Evolutionary conservation across 53 echinoderm and acorn worm genomes (phyloP).

Genomic region (Holothuria scabra): DNA sequence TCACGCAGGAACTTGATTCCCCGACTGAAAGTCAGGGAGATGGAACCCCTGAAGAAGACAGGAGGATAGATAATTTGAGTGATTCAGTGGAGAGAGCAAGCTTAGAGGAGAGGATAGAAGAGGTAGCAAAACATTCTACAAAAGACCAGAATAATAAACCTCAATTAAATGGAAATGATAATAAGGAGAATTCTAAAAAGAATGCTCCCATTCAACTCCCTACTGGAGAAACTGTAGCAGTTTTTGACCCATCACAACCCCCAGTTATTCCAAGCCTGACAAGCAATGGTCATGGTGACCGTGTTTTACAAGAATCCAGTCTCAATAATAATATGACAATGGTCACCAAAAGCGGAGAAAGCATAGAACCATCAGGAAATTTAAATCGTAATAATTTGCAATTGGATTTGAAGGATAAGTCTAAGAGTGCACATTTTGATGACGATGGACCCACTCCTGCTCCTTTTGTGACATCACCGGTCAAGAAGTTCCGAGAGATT

Average conservation of each 20-base stretch:
- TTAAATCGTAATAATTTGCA: slow-evolving; percentile 62
- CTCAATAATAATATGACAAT: slow-evolving; percentile 12
- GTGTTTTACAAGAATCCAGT: slow-evolving; percentile 30
- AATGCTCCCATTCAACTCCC: slow-evolving; percentile 29
- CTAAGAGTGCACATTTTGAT: slow-evolving; percentile 43
- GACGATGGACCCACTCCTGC: slow-evolving; percentile 63
- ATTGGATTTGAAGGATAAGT: slow-evolving; percentile 57
- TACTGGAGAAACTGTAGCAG: slow-evolving; percentile 62
- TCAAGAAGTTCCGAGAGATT: slow-evolving; percentile 79
- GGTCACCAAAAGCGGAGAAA: neutral
- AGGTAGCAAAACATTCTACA: neutral
- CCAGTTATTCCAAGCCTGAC: slow-evolving; percentile 53
- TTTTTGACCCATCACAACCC: slow-evolving; percentile 79
- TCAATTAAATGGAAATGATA: neutral
- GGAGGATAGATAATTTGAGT: slow-evolving; percentile 32
- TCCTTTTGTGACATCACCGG: slow-evolving; percentile 82
- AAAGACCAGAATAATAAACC: neutral
- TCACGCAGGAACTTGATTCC: neutral
- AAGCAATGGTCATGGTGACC: slow-evolving; percentile 4
- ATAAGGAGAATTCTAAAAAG: slow-evolving; percentile 26
- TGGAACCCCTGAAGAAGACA: slow-evolving; percentile 4
- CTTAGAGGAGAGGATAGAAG: slow-evolving; percentile 36
- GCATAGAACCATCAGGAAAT: neutral
- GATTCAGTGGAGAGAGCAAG: slow-evolving; percentile 37
- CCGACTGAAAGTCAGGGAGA: neutral